Evolutionary conservation across 1,140 invertebrate species (phyloP), one percentile per base, ranked within the genome.

Genomic region (Bombus haemorrhoidalis): DNA sequence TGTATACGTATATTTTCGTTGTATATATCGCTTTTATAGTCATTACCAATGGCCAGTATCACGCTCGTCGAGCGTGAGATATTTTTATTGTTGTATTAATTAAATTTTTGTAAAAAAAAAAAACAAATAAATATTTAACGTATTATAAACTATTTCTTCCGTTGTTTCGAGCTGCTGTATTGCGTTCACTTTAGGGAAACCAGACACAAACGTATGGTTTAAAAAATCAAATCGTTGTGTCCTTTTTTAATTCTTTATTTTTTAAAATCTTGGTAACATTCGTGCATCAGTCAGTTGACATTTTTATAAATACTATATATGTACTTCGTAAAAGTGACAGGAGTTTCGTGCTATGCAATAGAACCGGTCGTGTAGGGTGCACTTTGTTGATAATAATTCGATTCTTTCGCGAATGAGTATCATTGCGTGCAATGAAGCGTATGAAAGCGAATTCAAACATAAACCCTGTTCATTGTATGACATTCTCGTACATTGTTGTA

Each of bases 251-350:
- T 69, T 59, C 4, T 84, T 85, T 80, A 80, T 85, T 85, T n/a
- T 62, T 72, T 80, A 73, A 85, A 85, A 80, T 78, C 1, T 39
- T 41, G 5, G 62, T 80, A 37, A 85, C 57, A 62, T 62, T 85
- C 68, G 83, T 85, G 83, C 83, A 85, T 85, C 83, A 85, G 83
- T 85, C 83, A 76, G 32, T 72, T 59, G 83, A 80, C 22, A 72
- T n/a, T 85, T 78, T 79, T 80, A 64, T 80, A 62, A 85, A 85
- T 80, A 47, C 47, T 68, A 73, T 25, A 10, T 53, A 73, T 25
- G 1, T 53, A 80, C 15, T 72, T 47, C 32, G 83, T 53, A 79
- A 71, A 80, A 47, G 83, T 80, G 64, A 73, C 18, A 5, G 83
- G 83, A 73, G 57, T n/a, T 73, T 80, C 83, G 83, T 85, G 83